Percentiles rank a stretch among this genome's conserved stretches.
Evolutionary conservation across 2,888 invertebrate species (phyloP).

Genomic region (Heteromyza rotundicornis): DNA sequence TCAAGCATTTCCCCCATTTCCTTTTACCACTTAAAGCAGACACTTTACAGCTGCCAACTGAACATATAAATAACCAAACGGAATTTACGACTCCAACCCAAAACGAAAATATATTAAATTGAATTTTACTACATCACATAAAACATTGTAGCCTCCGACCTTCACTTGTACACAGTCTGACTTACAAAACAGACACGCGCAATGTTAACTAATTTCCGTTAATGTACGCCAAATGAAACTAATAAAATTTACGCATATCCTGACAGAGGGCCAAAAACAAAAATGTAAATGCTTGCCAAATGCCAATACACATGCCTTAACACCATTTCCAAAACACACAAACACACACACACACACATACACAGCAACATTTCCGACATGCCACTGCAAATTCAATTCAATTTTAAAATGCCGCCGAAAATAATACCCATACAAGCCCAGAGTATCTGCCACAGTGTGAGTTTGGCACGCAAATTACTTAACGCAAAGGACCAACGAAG

Average conservation of each 20-base stretch:
- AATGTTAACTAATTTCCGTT: slow-evolving; percentile 47
- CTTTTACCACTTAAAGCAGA: too few species aligned
- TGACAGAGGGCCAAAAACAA: slow-evolving; percentile 17
- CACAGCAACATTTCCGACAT: slow-evolving; percentile 14
- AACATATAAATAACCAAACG: too few species aligned
- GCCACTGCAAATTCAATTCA: slow-evolving; percentile 53
- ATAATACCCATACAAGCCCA: slow-evolving; percentile 18
- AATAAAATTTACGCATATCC: slow-evolving; percentile 54
- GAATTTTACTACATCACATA: background rate
- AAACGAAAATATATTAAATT: too few species aligned
- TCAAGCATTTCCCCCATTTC: too few species aligned
- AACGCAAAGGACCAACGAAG: background rate
- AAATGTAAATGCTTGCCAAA: slow-evolving; percentile 1
- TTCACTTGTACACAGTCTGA: background rate
- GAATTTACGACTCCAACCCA: too few species aligned
- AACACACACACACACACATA: slow-evolving; percentile 1
- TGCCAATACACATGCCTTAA: background rate
- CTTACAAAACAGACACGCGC: background rate
- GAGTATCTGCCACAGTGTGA: background rate
- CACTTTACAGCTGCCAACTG: too few species aligned
- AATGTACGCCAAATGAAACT: slow-evolving; percentile 47
- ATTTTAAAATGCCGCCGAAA: slow-evolving; percentile 33
- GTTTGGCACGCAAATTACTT: background rate
- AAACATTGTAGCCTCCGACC: background rate
- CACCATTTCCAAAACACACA: background rate